Evolutionary conservation across 2,797 vertebrate species (phyloP), one percentile per base, ranked within the genome.

Genomic region (Thamnophis elegans): DNA sequence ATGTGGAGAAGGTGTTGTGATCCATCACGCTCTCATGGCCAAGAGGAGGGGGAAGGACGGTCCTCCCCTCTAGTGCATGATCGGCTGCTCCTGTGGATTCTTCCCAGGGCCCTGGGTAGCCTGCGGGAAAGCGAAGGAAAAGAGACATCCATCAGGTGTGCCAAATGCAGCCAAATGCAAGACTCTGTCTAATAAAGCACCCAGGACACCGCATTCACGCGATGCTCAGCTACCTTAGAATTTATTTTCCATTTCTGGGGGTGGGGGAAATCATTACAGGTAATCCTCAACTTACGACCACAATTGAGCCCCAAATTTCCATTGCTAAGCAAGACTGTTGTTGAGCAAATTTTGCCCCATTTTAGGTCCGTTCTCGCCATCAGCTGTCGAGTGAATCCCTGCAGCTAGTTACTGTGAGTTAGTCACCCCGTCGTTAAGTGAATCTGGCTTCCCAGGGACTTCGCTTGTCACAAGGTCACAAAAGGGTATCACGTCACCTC

Each of bases 1-100:
- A 99, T 98, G 96, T 99, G 99, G 99, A 98, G 96, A 99, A 98
- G 96, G 98, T 95, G 96, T 98, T 97, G 82, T 98, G 98, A 95
- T 99, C 99, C 99, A 99, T 99, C 96, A 95, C 97, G 94, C 96
- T 96, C 93, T 93, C 93, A 93, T 92, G 92, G 89, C 93, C 78
- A 42, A 68, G 26, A 12, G 89, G 91, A 42, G 14, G 78, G 85
- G 95, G 95, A 94, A 96, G 93, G 97, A 97, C 95, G 96, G 95
- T 95, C 97, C 53, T 28, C 68, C 68, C 97, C 97, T 96, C 97
- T 98, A 98, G 36, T 95, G 98, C 94, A 97, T 97, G 97, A 96
- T 95, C 95, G 93, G 89, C 92, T 96, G 91, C 85, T 94, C 88
- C 88, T 3, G 1, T 3, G 26, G 82, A 5, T 18, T 18, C 42